Conservation (phyloP, 2,797 vertebrate genomes). For the Rhinophrynus dorsalis region DNA sequence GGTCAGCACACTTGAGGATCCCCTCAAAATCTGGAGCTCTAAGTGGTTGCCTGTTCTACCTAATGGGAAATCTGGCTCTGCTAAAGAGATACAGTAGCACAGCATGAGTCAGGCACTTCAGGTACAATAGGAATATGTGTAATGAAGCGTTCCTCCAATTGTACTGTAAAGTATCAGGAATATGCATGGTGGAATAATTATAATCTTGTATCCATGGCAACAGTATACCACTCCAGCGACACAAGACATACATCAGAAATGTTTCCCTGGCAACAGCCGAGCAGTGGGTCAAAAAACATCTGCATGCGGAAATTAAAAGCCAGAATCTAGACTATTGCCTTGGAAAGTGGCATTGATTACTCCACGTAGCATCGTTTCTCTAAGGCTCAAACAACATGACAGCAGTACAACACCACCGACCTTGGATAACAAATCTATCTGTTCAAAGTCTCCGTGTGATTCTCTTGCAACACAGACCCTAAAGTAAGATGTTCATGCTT, state of each 20-base stretch:
- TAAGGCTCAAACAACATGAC: conserved; percentile 6
- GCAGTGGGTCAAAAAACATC: conserved; percentile 11
- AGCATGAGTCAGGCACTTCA: not conserved
- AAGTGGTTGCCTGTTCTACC: too few species aligned
- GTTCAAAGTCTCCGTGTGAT: not conserved
- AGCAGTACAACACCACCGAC: conserved; percentile 4
- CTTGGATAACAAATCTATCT: conserved; percentile 2
- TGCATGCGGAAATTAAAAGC: conserved; percentile 11
- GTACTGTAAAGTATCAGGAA: not conserved
- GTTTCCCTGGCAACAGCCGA: conserved; percentile 19
- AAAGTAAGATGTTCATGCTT: conserved; percentile 2
- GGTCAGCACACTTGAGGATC: too few species aligned
- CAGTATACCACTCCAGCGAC: not conserved
- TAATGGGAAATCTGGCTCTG: too few species aligned
- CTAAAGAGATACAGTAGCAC: too few species aligned
- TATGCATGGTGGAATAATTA: not conserved
- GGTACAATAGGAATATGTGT: not conserved
- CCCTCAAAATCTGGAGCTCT: too few species aligned
- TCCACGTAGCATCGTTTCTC: not conserved
- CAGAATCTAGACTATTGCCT: not conserved
- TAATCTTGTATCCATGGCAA: conserved; percentile 1
- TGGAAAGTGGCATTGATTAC: conserved; percentile 1
- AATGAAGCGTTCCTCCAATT: not conserved
- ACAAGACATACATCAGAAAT: not conserved
- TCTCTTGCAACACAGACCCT: not conserved